Conservation (phyloP, 2,113 vertebrate genomes). For the Marmota flaviventris region DNA sequence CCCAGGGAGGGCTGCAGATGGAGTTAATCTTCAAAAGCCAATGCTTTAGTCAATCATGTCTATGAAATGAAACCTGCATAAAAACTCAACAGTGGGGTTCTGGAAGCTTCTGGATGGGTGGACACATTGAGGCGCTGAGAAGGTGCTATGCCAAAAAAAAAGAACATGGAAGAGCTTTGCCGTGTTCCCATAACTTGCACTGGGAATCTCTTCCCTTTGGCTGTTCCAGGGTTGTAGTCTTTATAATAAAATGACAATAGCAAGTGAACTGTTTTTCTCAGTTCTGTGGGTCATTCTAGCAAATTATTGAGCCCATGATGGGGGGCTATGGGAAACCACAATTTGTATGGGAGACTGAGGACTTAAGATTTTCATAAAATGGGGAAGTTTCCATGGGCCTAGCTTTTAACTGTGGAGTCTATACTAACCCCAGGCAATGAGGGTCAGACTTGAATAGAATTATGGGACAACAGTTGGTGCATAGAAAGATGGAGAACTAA, state of each 20-base stretch:
- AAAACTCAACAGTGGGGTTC: background rate
- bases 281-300: background rate
- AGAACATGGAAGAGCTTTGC: no score
- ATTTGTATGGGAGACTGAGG: background rate
- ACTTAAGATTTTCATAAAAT: background rate
- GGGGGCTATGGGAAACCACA: background rate
- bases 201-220: background rate
- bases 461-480: background rate
- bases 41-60: background rate
- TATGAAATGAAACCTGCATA: no score
- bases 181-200: background rate
- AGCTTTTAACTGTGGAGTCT: background rate
- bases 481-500: background rate
- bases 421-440: background rate
- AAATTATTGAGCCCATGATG: background rate
- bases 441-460: background rate
- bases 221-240: background rate
- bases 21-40: background rate
- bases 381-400: background rate
- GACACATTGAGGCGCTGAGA: background rate
- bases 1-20: background rate
- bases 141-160: background rate
- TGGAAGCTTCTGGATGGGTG: background rate
- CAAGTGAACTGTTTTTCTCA: background rate
- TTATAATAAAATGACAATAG: background rate